Evolutionary conservation across 2,113 vertebrate genomes (phyloP), one percentile per base, ranked within the genome.

Genomic region (Balaeniceps rex): DNA sequence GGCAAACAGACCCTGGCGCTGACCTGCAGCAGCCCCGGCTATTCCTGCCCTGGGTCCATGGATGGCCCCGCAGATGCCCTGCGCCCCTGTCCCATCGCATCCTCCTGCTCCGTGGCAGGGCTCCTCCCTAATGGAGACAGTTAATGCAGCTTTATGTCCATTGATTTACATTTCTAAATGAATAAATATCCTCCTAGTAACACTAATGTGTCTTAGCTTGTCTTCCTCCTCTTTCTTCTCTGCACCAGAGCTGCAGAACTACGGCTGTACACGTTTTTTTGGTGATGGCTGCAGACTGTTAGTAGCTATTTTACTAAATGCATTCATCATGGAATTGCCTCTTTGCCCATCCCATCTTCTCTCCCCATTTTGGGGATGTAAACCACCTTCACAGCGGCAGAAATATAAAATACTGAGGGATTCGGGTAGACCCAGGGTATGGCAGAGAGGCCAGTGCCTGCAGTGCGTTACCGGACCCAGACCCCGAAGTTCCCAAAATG

Each of bases 401-500:
- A 90, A 82, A 63, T 34, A 31, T 5, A 28, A 92, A 82, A n/a
- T 33, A 51, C 66, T n/a, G 63, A 34, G 52, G 75, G 46, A 36
- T 85, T 90, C 15, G 9, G 12, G 11, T 22, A 55, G 24, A 70
- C 2, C 24, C 6, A 2, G 69, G 22, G 2, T n/a, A 28, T 2
- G 21, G 88, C 74, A 78, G 29, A 29, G 34, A 52, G 36, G 34
- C 15, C n/a, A 24, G 63, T 3, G 18, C 47, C 64, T 51, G 52
- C 44, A 29, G 46, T 0, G 3, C 0, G 0, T 54, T 58, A 18
- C 36, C 0, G 1, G 33, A 58, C 36, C 49, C 36, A 44, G 29
- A 64, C 14, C 25, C 23, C 2, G 0, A 49, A 78, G 75, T 24
- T 10, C 63, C 26, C 29, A 8, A 46, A 79, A 36, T 6, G 7